phyloP scores from a whole-genome alignment of 2,888 invertebrate species.

The Philereme vetulata region DNA sequence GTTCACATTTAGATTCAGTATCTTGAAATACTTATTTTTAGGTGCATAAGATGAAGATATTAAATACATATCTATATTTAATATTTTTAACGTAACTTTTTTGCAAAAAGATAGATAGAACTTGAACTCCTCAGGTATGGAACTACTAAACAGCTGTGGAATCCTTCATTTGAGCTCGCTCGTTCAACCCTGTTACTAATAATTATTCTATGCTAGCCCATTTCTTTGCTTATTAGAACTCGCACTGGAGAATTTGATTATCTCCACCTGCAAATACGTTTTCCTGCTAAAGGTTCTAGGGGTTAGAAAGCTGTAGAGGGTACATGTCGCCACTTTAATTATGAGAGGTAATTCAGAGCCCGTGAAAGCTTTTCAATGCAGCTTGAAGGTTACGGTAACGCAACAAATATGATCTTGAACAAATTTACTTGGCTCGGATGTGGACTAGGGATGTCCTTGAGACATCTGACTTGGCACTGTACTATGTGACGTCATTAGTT shows the following conservation, averaged over 20 bases:
- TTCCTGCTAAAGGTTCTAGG: conserved; percentile 5
- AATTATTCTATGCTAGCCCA: conserved; percentile 2
- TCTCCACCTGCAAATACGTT: conserved; percentile 5
- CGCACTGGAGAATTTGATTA: conserved; percentile 11
- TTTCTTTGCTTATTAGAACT: conserved; percentile 8
- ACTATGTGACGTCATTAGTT: neutral
- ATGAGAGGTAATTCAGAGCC: conserved; percentile 17
- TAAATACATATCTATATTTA: no score
- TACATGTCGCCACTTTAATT: conserved; percentile 13
- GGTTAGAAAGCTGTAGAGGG: conserved; percentile 4
- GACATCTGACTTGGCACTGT: neutral
- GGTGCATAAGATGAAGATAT: no score
- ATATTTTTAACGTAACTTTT: no score
- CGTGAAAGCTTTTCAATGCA: conserved; percentile 9
- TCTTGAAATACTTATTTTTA: no score
- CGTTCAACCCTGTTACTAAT: neutral
- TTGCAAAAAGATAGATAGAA: no score
- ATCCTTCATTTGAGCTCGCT: neutral
- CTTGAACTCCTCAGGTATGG: no score
- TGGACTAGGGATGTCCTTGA: neutral
- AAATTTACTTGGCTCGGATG: no score
- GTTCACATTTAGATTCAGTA: no score
- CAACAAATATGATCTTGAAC: neutral
- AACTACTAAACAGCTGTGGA: neutral
- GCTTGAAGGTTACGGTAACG: neutral